Evolutionary conservation across 2,113 vertebrate species (phyloP).

Genomic region (Podilymbus podiceps): DNA sequence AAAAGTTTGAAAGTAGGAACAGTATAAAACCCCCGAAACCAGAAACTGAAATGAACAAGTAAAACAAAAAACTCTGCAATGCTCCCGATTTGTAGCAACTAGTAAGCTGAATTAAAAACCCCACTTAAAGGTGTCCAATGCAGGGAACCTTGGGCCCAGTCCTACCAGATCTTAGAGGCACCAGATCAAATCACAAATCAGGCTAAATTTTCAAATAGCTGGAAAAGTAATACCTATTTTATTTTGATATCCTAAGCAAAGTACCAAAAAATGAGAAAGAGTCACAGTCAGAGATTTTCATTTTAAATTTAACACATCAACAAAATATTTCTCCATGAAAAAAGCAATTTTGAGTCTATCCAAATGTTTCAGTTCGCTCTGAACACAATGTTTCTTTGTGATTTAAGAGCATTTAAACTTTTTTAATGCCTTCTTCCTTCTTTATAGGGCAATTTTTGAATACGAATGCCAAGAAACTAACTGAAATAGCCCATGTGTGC

Average conservation of each 20-base stretch:
- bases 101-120: not conserved
- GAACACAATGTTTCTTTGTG: constrained; percentile 20
- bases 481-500: constrained; percentile 16
- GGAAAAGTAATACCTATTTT: not conserved
- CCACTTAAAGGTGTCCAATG: not conserved
- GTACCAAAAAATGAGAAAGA: not conserved
- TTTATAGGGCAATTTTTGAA: constrained; percentile 51
- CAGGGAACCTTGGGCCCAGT: not conserved
- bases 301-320: constrained; percentile 42
- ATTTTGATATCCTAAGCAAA: constrained; percentile 25
- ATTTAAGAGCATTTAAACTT: constrained; percentile 57
- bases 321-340: constrained; percentile 20
- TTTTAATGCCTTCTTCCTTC: constrained; percentile 14
- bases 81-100: not conserved
- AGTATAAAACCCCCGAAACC: not conserved
- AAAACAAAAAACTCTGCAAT: not conserved
- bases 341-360: constrained; percentile 37
- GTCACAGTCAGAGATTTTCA: constrained; percentile 11
- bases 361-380: not conserved
- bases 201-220: not conserved
- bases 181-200: not conserved
- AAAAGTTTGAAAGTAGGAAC: not conserved
- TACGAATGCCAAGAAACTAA: constrained; percentile 3
- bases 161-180: not conserved
- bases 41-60: not conserved